Evolutionary conservation across 2,113 vertebrate species (phyloP), one percentile per base, ranked within the genome.

Genomic region (Phrynosoma blainvillii): DNA sequence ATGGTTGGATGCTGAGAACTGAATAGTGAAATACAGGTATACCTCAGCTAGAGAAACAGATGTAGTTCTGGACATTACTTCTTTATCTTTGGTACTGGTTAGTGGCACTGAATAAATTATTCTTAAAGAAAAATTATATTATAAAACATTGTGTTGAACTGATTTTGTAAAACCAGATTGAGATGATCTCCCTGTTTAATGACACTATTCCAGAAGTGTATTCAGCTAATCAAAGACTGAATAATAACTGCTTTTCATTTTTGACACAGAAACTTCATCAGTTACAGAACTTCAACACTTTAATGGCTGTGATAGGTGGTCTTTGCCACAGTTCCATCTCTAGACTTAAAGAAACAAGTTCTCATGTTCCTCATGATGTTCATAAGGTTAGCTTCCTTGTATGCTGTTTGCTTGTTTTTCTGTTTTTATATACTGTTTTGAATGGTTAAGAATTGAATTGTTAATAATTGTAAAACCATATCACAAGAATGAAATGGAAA

Each of bases 251-350:
- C 59, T 84, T 42, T 4, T 90, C 73, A 84, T 85, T 47, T 92
- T 18, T 89, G 71, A 68, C 36, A 87, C 95, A 99, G 98, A 97
- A 98, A 94, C 98, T 99, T 73, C 97, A 98, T 86, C 96, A 97
- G 83, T 96, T 98, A 88, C 98, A 99, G 96, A 99, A 99, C 96
- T 99, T 98, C 93, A 99, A 99, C 95, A 99, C 98, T 4, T 93
- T 99, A 97, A 99, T 99, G 98, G 98, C 98, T 9, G 98, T 99
- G 91, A 98, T 99, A 87, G 98, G 98, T 82, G 98, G 98, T 74
- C 96, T 99, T 2, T 98, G 98, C 88, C 98, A 99, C 95, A 99
- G 98, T 96, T 98, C 98, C 0, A 99, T 99, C 94, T 99, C 98
- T 93, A 97, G 98, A 93, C 98, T 99, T 91, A 99, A 99, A 96